Base-by-base conservation (phyloP, 2,797 vertebrate species). In the Lepidocolaptes lacrymiger region DNA sequence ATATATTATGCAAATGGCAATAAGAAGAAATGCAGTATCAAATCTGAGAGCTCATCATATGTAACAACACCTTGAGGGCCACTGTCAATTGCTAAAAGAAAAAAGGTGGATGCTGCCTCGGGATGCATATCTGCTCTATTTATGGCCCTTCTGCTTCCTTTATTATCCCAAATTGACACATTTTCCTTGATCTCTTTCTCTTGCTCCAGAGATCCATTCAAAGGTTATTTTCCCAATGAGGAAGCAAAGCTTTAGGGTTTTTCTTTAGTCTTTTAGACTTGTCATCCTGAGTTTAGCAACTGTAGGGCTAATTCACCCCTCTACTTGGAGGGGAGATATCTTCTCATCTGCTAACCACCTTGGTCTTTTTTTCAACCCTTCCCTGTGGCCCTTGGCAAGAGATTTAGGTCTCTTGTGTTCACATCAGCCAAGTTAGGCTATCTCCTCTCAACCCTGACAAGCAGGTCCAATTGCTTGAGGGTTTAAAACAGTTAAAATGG, bases 121-220 rank as follows among this genome's bases (percentile, higher is more conserved):
- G 91, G 93, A 97, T 96, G 95, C 54, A 89, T 92, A 96, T 95
- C 89, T 97, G 93, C 69, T 73, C 86, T 88, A 93, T 97, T 97
- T 96, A 97, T 89, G 88, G 88, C 92, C 91, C 91, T 95, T 94
- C 91, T 95, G 88, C 91, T 97, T 97, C 96, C 96, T 97, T 96
- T 91, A 90, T 96, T 95, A 88, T 95, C 85, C 94, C 91, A 73
- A 87, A 80, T 77, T 85, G 75, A 87, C 94, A 89, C 85, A 91
- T 97, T 96, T 95, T 95, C 93, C 94, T 92, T 79, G 62, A 81
- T 95, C 92, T 92, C 89, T 96, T 95, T 94, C 92, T 91, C 56
- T 81, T 90, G 91, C 93, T 94, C 68, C 92, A 94, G 91, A 96
- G 91, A 91, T 87, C 61, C n/a, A 86, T 94, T 96, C 92, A 95